phyloP scores from a whole-genome alignment of 2,797 vertebrate species.

The Karalla daura region DNA sequence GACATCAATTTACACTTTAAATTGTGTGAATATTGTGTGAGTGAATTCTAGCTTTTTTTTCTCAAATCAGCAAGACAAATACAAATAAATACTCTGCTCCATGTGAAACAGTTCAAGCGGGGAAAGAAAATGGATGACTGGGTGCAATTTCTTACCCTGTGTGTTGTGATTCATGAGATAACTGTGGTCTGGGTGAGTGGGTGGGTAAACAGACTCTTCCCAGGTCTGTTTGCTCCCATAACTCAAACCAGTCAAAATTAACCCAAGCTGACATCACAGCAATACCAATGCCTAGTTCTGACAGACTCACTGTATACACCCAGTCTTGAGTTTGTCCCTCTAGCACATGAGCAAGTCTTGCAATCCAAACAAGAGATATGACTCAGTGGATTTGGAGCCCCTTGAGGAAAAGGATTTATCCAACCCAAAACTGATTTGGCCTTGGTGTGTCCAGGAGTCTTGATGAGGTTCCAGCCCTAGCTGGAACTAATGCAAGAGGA shows the following conservation, averaged over 20 bases:
- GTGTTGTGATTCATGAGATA: too few relatives aligned
- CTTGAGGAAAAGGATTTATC: slow-evolving; percentile 31
- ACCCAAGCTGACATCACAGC: neutral
- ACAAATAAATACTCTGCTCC: too few relatives aligned
- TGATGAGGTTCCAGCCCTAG: slow-evolving; percentile 28
- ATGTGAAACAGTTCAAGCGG: too few relatives aligned
- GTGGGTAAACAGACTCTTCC: neutral
- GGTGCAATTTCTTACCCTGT: too few relatives aligned
- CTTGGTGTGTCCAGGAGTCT: slow-evolving; percentile 14
- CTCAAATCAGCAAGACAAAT: too few relatives aligned
- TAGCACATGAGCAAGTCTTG: neutral
- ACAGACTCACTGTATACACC: slow-evolving; percentile 4
- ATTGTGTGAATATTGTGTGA: too few relatives aligned
- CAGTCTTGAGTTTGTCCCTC: slow-evolving; percentile 10
- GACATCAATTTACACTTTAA: slow-evolving; percentile 40
- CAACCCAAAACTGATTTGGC: slow-evolving; percentile 40
- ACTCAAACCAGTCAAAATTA: neutral
- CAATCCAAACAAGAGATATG: slow-evolving; percentile 43
- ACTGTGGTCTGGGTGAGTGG: too few relatives aligned
- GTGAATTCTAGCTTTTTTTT: too few relatives aligned
- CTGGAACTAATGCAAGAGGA: slow-evolving; percentile 38
- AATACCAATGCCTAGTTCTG: neutral
- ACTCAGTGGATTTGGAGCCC: slow-evolving; percentile 35
- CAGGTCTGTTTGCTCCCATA: neutral
- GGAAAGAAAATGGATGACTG: too few relatives aligned